These are phyloP conservation scores for Cardiocondyla obscurior DNA, from an alignment of 1,140 invertebrate genomes.

Conservation along the genomic window DNA sequence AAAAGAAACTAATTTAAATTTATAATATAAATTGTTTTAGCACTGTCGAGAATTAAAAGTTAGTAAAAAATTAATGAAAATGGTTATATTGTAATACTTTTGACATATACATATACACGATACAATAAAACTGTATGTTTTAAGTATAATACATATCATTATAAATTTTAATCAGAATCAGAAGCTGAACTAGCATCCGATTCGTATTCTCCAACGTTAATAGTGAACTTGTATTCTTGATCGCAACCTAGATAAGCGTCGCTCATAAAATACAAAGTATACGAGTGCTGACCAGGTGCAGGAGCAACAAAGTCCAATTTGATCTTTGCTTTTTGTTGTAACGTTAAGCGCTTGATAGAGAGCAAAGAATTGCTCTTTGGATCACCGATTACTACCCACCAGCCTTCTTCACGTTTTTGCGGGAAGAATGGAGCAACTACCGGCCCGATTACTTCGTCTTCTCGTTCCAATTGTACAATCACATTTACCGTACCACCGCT, in stretches of 20 bases:
- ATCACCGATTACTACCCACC: constrained; percentile 99
- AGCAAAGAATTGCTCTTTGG: constrained; percentile 96
- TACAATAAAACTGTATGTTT: not conserved
- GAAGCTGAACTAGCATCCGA: constrained; percentile 85
- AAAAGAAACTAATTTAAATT: too few relatives aligned
- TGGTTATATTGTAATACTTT: not conserved
- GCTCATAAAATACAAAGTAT: constrained; percentile 99
- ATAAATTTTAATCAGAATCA: constrained; percentile 80
- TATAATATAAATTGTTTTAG: too few relatives aligned
- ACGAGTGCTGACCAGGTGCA: constrained; percentile 92
- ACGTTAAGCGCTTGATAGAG: constrained; percentile 97
- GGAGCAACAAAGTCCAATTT: constrained; percentile 98
- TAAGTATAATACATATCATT: not conserved
- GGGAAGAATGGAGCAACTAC: constrained; percentile 99
- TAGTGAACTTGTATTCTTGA: constrained; percentile 96
- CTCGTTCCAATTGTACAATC: constrained; percentile 96
- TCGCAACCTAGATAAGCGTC: constrained; percentile 99
- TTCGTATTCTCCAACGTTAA: constrained; percentile 90
- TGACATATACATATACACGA: not conserved
- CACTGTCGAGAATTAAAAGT: too few relatives aligned
- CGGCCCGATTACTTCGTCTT: constrained; percentile 98
- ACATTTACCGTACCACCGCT: constrained; percentile 94
- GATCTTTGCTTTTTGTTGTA: constrained; percentile 97
- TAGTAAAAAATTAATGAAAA: not conserved
- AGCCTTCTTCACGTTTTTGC: constrained; percentile 98